Evolutionary conservation across 35 echinoderm and acorn worm species (phyloP), one percentile per base, ranked within the genome.

Genomic region (Diadema setosum): DNA sequence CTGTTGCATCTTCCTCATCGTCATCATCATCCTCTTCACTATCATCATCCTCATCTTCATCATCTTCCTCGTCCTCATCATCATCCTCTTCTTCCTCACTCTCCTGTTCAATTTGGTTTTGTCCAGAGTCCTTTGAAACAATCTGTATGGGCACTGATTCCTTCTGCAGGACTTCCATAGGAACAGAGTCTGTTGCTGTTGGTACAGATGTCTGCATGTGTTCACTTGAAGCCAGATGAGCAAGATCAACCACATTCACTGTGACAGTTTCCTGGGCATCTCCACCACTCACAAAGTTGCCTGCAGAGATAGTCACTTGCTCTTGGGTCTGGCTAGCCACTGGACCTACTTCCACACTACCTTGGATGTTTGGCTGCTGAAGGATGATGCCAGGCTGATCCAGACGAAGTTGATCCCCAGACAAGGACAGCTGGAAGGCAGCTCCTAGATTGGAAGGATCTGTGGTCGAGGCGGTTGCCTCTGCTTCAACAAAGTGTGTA

Each of bases 331-430:
- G 80, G 5, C 39, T 36, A 33, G 74, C 26, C 29, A 58, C 21
- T 52, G 57, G 59, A 4, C 84, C 49, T 3, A 76, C 29, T 1
- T 40, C 59, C 27, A 37, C 78, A 39, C 70, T 87, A 15, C 43
- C 75, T 32, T 61, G 43, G 18, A 93, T 70, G 15, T 43, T 46
- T 37, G 75, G 39, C 57, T 87, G 91, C 60, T 87, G 91, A 9
- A 93, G 45, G 23, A 93, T 55, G 30, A 93, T 45, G 45, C 70
- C 82, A 18, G 86, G 91, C 35, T 75, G 67, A n/a, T n/a, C n/a
- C 9, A 93, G 78, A 50, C 43, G 82, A 15, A 93, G 48, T 16
- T 75, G 57, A 17, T 93, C 91, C 15, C 84, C 84, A n/a, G 73
- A 55, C 2, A 90, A 39, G 16, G 88, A 83, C 18, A 90, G 45